These are phyloP conservation scores for Bubo scandiacus DNA, from an alignment of 2,113 vertebrate species.

Conservation along the genomic window DNA sequence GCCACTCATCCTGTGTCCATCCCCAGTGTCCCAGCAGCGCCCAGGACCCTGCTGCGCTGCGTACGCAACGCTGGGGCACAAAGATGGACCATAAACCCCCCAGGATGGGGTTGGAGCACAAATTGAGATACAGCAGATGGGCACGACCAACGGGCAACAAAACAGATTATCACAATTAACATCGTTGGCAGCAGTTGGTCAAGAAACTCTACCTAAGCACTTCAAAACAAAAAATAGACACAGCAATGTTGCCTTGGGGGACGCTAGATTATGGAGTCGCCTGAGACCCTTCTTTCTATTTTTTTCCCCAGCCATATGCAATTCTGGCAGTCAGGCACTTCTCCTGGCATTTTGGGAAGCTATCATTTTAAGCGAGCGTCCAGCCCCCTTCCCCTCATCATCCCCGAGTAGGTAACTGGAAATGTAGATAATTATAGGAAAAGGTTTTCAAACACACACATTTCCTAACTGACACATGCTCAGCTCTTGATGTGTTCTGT, in stretches of 20 bases:
- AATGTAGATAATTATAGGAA: constrained; percentile 32
- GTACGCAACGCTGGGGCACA: accelerated
- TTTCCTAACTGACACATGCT: constrained; percentile 48
- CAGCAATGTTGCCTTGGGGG: accelerated
- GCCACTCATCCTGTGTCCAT: accelerated
- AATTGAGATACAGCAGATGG: accelerated
- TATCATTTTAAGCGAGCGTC: neutral
- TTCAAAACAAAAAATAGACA: neutral
- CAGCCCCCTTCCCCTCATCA: neutral
- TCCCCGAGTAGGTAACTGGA: neutral
- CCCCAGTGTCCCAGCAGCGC: accelerated
- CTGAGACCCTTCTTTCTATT: neutral
- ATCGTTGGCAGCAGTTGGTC: neutral
- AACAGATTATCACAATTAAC: accelerated
- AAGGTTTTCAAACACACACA: constrained; percentile 55
- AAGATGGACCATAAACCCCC: neutral
- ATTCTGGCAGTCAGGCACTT: neutral
- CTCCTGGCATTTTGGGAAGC: neutral
- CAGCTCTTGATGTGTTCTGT: constrained; percentile 48
- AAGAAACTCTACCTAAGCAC: accelerated
- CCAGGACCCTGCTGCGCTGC: accelerated
- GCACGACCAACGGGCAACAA: accelerated
- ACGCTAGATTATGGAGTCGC: accelerated
- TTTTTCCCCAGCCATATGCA: no score
- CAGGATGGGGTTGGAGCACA: neutral